These are phyloP conservation scores for Cottoperca gobio DNA, from an alignment of 2,797 vertebrate genomes.

Conservation along the genomic window DNA sequence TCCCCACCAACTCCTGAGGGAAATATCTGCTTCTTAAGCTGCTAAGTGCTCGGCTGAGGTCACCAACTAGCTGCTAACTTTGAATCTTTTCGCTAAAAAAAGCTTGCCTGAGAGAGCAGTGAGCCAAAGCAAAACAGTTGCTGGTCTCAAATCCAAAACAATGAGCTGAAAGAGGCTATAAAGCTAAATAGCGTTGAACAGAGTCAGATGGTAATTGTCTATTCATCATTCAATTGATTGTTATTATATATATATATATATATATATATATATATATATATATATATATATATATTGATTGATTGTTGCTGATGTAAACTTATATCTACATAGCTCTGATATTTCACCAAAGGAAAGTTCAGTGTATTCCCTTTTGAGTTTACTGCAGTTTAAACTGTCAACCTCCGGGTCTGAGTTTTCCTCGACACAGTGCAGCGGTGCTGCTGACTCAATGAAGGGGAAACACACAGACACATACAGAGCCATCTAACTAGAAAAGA, in stretches of 20 bases:
- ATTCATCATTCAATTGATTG: no score
- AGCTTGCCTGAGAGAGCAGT: not conserved
- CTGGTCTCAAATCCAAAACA: conserved; percentile 3
- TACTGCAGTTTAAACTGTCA: conserved; percentile 33
- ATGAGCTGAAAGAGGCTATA: not conserved
- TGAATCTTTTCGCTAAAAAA: conserved; percentile 23
- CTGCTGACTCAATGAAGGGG: conserved; percentile 53
- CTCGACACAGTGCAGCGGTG: conserved; percentile 10
- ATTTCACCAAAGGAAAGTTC: not conserved
- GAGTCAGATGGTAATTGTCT: no score
- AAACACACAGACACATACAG: conserved; percentile 49
- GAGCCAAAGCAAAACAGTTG: not conserved
- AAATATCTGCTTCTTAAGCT: not conserved
- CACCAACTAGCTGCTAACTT: no score
- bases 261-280: no score
- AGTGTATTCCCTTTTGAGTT: conserved; percentile 20
- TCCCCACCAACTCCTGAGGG: not conserved
- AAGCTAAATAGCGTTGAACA: not conserved
- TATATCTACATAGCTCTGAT: not conserved
- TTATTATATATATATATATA: no score
- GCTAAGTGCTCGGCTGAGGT: conserved; percentile 11
- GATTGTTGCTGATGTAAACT: not conserved
- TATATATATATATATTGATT: no score
- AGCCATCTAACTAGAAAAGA: conserved; percentile 58
- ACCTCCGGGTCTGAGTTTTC: conserved; percentile 34